Conservation (phyloP, 1,140 invertebrate species). For the Drosophila pallidifrons region DNA sequence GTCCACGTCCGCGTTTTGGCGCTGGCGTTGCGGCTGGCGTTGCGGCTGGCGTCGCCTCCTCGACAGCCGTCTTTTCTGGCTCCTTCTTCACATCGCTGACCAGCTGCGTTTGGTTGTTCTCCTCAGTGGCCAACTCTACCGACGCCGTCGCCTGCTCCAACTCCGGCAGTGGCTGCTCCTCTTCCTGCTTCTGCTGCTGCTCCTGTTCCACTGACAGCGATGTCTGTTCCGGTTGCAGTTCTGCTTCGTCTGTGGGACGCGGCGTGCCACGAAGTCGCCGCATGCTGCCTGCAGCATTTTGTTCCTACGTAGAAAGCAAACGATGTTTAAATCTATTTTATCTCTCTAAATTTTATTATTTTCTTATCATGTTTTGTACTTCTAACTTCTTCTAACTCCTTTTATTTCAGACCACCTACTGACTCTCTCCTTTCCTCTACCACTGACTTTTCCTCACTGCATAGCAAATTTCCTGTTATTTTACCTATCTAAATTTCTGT, state of each 20-base stretch:
- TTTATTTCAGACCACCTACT: no score
- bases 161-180: not conserved
- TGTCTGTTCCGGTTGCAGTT: not conserved
- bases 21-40: conserved; percentile 34
- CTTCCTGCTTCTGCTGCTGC: conserved; percentile 3
- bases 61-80: conserved; percentile 41
- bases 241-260: conserved; percentile 53
- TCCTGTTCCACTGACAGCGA: conserved; percentile 1
- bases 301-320: conserved; percentile 50
- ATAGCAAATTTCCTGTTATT: no score
- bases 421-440: no score
- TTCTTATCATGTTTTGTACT: no score
- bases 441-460: no score
- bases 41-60: conserved; percentile 1
- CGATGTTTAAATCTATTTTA: no score
- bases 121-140: not conserved
- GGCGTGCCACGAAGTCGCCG: conserved; percentile 72
- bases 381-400: no score
- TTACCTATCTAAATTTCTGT: no score
- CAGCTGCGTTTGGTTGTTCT: not conserved
- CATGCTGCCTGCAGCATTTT: conserved; percentile 46
- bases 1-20: conserved; percentile 74
- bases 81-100: conserved; percentile 56
- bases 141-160: not conserved
- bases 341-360: no score